Evolutionary conservation across 2,797 vertebrate species (phyloP).

Genomic region (Microchirus variegatus): DNA sequence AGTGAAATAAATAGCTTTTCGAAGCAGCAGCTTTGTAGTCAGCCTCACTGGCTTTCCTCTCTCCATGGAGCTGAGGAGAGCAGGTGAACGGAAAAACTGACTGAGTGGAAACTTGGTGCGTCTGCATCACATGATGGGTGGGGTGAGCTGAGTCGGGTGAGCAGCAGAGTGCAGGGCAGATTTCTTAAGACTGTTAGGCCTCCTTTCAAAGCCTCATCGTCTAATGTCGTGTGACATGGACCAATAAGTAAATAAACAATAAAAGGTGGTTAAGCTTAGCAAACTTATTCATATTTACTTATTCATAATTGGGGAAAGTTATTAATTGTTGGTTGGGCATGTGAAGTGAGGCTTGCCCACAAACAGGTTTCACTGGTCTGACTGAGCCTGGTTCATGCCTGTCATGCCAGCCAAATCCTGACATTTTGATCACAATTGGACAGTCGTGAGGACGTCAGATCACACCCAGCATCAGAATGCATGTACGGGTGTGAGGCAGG

Average conservation of each 20-base stretch:
- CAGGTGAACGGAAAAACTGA: slow-evolving; percentile 6
- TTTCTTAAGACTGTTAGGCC: not conserved
- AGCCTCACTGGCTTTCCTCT: slow-evolving; percentile 37
- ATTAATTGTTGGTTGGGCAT: not conserved
- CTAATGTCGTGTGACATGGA: not conserved
- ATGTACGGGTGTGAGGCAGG: too few relatives aligned
- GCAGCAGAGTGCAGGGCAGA: not conserved
- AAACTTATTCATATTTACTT: not conserved
- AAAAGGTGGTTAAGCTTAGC: not conserved
- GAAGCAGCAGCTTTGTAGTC: slow-evolving; percentile 22
- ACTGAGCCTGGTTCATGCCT: not conserved
- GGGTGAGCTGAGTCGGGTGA: not conserved
- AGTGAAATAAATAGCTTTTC: slow-evolving; percentile 15
- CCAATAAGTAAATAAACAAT: not conserved
- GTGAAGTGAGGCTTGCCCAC: not conserved
- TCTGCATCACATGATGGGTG: not conserved
- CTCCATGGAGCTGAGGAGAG: slow-evolving; percentile 3
- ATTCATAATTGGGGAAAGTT: not conserved
- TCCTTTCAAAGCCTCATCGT: not conserved
- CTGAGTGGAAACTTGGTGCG: slow-evolving; percentile 41
- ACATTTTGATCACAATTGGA: too few relatives aligned
- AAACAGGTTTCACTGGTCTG: not conserved
- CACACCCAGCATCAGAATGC: too few relatives aligned
- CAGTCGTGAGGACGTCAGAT: too few relatives aligned
- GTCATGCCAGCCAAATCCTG: not conserved